phyloP scores from a whole-genome alignment of 1,140 invertebrate species.

The Hylyphantes graminicola region DNA sequence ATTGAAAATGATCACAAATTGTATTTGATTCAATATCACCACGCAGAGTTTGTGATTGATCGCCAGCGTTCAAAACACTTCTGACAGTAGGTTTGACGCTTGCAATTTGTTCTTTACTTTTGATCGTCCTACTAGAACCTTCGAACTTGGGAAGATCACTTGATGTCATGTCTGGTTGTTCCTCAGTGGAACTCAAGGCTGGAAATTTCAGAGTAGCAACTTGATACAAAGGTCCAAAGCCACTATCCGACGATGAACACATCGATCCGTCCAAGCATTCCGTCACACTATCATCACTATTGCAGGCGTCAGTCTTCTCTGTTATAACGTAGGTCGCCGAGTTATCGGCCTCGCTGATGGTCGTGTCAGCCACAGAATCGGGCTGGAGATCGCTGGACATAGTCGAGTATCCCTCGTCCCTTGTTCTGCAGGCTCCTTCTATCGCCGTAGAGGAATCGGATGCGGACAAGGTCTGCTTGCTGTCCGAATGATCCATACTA shows the following conservation, averaged over 20 bases:
- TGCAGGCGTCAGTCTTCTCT: conserved; percentile 12
- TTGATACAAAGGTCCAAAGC: conserved; percentile 48
- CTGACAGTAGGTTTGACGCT: conserved; percentile 43
- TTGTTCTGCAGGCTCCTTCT: conserved; percentile 70
- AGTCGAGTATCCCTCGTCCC: conserved; percentile 88
- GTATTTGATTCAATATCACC: conserved; percentile 3
- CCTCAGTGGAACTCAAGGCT: background rate
- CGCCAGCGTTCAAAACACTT: background rate
- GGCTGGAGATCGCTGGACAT: conserved; percentile 89
- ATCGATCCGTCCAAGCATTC: conserved; percentile 51
- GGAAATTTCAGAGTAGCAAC: background rate
- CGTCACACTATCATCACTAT: conserved; percentile 51
- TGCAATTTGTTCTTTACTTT: conserved; percentile 46
- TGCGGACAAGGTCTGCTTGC: conserved; percentile 22
- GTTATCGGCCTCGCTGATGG: conserved; percentile 39
- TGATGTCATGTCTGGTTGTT: background rate
- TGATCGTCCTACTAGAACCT: conserved; percentile 4
- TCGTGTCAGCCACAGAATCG: conserved; percentile 55
- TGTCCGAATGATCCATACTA: background rate
- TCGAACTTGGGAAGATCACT: conserved; percentile 27
- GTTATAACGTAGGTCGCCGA: conserved; percentile 36
- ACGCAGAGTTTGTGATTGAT: background rate
- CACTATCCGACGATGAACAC: conserved; percentile 58
- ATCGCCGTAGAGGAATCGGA: conserved; percentile 39
- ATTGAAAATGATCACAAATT: conserved; percentile 21